Evolutionary conservation across 2,113 vertebrate genomes (phyloP).

Genomic region (Galbula dea): DNA sequence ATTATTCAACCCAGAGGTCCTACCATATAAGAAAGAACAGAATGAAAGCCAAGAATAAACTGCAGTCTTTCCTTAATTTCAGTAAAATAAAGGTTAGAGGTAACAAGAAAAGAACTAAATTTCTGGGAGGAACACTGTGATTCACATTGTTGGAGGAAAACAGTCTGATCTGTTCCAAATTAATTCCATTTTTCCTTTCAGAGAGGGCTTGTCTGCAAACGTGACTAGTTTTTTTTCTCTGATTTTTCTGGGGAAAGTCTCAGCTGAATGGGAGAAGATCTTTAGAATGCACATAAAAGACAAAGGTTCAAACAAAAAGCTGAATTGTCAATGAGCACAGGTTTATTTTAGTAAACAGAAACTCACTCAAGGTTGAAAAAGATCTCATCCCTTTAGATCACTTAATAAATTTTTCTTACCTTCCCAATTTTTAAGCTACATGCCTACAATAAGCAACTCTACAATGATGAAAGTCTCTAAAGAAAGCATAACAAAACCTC

Average conservation of each 20-base stretch:
- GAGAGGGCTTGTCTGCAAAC: not conserved
- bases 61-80: not conserved
- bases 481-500: not conserved
- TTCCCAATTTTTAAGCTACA: not conserved
- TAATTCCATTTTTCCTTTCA: not conserved
- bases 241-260: slow-evolving; percentile 5
- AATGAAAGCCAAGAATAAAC: not conserved
- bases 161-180: not conserved
- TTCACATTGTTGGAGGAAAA: not conserved
- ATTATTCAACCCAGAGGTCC: not conserved
- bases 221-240: not conserved
- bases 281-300: slow-evolving; percentile 21
- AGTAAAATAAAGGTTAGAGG: not conserved
- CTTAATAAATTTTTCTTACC: not conserved
- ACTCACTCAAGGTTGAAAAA: not conserved
- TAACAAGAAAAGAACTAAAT: not conserved
- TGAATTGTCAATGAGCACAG: not conserved
- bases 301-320: slow-evolving; percentile 20
- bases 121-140: fast-evolving
- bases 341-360: slow-evolving; percentile 32
- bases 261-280: not conserved
- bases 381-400: slow-evolving; percentile 33
- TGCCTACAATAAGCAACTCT: not conserved
- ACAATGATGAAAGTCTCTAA: not conserved
- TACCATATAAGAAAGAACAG: not conserved